phyloP scores from a whole-genome alignment of 2,888 invertebrate genomes.

The Pilophorus perplexus region DNA sequence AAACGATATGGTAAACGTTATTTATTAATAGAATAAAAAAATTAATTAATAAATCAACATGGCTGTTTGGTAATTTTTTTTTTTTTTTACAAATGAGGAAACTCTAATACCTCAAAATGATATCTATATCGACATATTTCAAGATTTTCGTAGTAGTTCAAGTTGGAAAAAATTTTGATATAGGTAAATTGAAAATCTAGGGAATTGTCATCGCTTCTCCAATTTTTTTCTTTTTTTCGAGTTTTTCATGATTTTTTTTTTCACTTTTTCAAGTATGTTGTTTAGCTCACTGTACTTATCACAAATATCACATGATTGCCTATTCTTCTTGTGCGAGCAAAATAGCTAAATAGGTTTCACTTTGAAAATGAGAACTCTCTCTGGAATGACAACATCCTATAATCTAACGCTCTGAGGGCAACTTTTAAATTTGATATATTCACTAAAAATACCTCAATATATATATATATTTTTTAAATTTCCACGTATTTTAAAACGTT shows the following conservation, averaged over 20 bases:
- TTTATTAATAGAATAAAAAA: no score
- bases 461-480: not conserved
- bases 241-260: no score
- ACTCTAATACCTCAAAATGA: no score
- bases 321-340: conserved; percentile 33
- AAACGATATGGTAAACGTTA: no score
- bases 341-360: conserved; percentile 10
- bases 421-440: not conserved
- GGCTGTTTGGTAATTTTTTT: no score
- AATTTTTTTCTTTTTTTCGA: no score
- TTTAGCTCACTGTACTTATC: conserved; percentile 36
- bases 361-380: conserved; percentile 23
- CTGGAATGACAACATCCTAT: conserved; percentile 23
- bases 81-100: no score
- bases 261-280: conserved; percentile 5
- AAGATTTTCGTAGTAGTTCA: no score
- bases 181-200: conserved; percentile 17
- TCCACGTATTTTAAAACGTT: not conserved
- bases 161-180: no score
- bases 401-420: not conserved
- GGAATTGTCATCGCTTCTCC: conserved; percentile 43
- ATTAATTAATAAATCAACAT: no score
- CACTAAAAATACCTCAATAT: not conserved
- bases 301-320: conserved; percentile 45
- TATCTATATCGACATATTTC: no score